Conservation (phyloP, 2,797 vertebrate species). For the Oreochromis mossambicus region DNA sequence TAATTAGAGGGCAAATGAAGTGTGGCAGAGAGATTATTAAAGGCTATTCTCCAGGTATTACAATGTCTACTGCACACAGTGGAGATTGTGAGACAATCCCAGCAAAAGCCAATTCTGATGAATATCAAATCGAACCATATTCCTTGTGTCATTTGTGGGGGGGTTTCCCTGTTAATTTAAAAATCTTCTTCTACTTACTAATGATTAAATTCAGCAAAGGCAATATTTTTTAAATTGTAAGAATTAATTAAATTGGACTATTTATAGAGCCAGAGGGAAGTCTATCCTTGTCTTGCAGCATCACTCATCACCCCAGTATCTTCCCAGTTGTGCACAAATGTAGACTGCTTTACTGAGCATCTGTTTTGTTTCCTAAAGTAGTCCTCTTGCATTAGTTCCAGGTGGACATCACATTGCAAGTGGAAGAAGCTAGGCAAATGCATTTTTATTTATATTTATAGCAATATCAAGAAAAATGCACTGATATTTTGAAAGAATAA, state of each 20-base stretch:
- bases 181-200: neutral
- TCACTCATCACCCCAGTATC: neutral
- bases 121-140: neutral
- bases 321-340: neutral
- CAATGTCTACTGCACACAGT: neutral
- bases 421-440: too few species aligned
- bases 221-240: neutral
- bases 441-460: too few species aligned
- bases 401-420: too few species aligned
- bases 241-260: neutral
- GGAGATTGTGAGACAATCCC: neutral
- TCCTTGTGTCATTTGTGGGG: neutral
- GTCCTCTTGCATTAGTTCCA: too few species aligned
- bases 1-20: conserved; percentile 50
- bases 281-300: neutral
- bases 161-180: neutral
- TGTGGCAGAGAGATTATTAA: conserved; percentile 36
- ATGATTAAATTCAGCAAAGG: neutral
- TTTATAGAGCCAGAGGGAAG: neutral
- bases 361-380: too few species aligned
- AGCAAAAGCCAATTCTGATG: neutral
- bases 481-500: too few species aligned
- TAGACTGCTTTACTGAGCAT: neutral
- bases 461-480: too few species aligned
- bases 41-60: conserved; percentile 26